phyloP scores from a whole-genome alignment of 2,113 vertebrate species.

The Asarcornis scutulata region DNA sequence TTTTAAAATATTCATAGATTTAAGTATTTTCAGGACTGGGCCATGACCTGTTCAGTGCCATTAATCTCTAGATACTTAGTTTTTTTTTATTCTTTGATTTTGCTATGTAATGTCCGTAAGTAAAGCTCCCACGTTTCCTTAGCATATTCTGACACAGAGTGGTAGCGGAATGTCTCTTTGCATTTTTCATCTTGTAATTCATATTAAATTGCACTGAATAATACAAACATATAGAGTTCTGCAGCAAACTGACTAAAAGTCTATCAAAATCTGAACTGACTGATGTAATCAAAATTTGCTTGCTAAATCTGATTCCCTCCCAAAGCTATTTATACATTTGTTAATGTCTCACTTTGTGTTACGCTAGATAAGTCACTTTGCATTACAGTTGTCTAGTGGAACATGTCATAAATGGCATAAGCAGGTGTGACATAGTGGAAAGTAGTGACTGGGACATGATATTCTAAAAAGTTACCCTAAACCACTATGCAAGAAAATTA shows the following conservation, averaged over 20 bases:
- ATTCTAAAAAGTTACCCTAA: neutral
- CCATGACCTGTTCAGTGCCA: neutral
- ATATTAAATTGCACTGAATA: constrained; percentile 41
- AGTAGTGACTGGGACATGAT: neutral
- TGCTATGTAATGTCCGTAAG: neutral
- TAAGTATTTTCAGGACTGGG: neutral
- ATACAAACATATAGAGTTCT: constrained; percentile 36
- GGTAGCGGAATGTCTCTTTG: constrained; percentile 10
- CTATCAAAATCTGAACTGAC: constrained; percentile 39
- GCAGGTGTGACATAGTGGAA: constrained; percentile 42
- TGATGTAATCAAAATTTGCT: constrained; percentile 28
- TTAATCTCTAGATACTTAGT: neutral
- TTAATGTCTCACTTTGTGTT: constrained; percentile 57
- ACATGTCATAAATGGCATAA: neutral
- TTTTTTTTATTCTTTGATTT: neutral
- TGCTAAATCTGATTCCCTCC: constrained; percentile 10
- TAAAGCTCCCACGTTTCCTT: neutral
- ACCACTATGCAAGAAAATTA: neutral
- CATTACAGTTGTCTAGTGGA: neutral
- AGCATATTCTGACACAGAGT: neutral
- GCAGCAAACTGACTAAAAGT: constrained; percentile 17
- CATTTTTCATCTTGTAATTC: constrained; percentile 27
- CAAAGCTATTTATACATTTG: constrained; percentile 23
- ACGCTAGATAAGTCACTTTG: constrained; percentile 40
- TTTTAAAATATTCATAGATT: neutral